A percentile compares a stretch with the other conserved stretches of the same genome.
phyloP scores from a whole-genome alignment of 2,113 vertebrate genomes.

The Cyphomyrus discorhynchus region DNA sequence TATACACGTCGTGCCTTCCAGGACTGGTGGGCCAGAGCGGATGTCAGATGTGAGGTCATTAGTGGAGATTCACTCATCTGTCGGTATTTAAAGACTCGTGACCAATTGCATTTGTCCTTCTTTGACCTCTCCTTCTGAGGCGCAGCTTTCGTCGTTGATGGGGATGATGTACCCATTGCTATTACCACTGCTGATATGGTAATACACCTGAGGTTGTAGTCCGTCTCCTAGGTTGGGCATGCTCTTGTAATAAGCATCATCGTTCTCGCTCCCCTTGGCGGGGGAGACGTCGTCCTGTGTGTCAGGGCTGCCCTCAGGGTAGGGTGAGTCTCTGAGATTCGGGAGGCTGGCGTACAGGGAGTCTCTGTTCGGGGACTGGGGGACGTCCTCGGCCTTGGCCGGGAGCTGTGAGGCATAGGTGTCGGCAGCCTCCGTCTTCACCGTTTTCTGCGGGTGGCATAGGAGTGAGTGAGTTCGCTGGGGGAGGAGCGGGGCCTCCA shows the following conservation, averaged over 20 bases:
- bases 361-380: slow-evolving; percentile 86
- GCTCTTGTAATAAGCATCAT: slow-evolving; percentile 92
- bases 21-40: background rate
- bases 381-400: slow-evolving; percentile 66
- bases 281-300: slow-evolving; percentile 72
- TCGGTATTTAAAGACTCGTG: slow-evolving; percentile 85
- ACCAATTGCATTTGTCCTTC: slow-evolving; percentile 99
- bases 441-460: slow-evolving; percentile 55
- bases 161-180: slow-evolving; percentile 86
- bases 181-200: slow-evolving; percentile 91
- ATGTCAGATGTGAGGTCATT: background rate
- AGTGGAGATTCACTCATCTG: slow-evolving; percentile 34
- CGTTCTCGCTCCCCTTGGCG: slow-evolving; percentile 71
- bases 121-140: slow-evolving; percentile 75
- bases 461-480: slow-evolving; percentile 98
- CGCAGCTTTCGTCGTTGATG: slow-evolving; percentile 76
- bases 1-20: background rate
- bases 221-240: slow-evolving; percentile 89
- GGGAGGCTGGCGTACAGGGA: slow-evolving; percentile 98
- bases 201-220: slow-evolving; percentile 85
- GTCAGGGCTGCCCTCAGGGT: slow-evolving; percentile 72
- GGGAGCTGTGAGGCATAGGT: slow-evolving; percentile 72
- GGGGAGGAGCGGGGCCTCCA: slow-evolving; percentile 89
- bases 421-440: slow-evolving; percentile 66
- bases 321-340: slow-evolving; percentile 94